Evolutionary conservation across 2,888 invertebrate genomes (phyloP).

Genomic region (Zootermopsis nevadensis): DNA sequence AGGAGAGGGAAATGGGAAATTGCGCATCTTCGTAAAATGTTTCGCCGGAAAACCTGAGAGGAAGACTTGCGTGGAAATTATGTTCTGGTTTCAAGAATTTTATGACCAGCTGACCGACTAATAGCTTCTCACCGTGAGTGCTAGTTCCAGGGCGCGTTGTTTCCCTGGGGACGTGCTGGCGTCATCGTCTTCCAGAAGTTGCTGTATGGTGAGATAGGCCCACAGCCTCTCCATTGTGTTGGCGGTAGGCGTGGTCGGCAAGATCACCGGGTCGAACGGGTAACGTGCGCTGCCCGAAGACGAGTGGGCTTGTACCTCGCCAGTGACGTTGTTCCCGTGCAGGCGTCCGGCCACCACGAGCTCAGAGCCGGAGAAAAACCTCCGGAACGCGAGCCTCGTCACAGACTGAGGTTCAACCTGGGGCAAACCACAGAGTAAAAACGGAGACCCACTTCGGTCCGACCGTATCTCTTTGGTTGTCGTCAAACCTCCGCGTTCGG

Average conservation of each 20-base stretch:
- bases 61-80: too few relatives aligned
- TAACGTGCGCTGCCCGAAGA: neutral
- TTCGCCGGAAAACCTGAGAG: too few relatives aligned
- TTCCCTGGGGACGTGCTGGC: neutral
- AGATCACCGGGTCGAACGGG: neutral
- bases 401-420: constrained; percentile 65
- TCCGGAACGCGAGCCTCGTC: constrained; percentile 69
- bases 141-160: constrained; percentile 65
- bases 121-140: constrained; percentile 65
- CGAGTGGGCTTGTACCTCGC: neutral
- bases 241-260: too few relatives aligned
- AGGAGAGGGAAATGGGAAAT: too few relatives aligned
- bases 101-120: too few relatives aligned
- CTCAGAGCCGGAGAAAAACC: constrained; percentile 73
- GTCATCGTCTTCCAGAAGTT: constrained; percentile 64
- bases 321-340: constrained; percentile 16
- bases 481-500: neutral
- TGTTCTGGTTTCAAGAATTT: too few relatives aligned
- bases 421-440: neutral
- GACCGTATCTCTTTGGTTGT: too few relatives aligned
- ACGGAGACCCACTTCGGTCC: neutral
- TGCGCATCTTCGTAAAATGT: too few relatives aligned
- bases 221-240: constrained; percentile 68
- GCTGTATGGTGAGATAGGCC: constrained; percentile 75
- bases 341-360: constrained; percentile 71